phyloP scores from a whole-genome alignment of 2,113 vertebrate species.

The Nycticebus coucang region DNA sequence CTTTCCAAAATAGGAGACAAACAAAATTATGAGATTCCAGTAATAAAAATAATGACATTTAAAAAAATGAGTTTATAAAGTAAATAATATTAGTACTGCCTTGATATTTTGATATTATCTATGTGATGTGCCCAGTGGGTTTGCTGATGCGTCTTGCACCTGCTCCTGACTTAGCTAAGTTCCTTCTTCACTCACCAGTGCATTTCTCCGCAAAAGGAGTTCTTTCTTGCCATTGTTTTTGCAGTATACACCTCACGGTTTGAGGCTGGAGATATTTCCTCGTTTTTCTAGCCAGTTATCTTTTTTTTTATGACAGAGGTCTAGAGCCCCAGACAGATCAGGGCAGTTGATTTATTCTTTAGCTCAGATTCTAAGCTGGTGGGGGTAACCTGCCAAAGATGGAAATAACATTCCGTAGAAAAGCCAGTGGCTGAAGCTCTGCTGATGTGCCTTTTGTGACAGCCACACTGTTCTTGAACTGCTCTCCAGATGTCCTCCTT shows the following conservation, averaged over 20 bases:
- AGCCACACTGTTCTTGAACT: accelerated
- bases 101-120: background rate
- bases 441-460: background rate
- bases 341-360: background rate
- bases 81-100: background rate
- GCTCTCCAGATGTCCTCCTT: background rate
- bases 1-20: background rate
- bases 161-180: background rate
- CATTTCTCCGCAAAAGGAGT: background rate
- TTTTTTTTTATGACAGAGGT: background rate
- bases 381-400: no score
- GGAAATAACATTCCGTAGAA: background rate
- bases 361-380: background rate
- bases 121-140: accelerated
- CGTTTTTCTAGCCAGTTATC: background rate
- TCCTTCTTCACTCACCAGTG: accelerated
- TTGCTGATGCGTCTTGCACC: background rate
- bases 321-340: background rate
- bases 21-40: background rate
- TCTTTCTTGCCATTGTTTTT: background rate
- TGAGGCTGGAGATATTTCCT: background rate
- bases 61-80: background rate
- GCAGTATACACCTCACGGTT: background rate
- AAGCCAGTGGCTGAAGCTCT: no score
- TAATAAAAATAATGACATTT: background rate